Base-by-base conservation (phyloP, 2,888 invertebrate genomes). In the Alloscopus bannaensis region DNA sequence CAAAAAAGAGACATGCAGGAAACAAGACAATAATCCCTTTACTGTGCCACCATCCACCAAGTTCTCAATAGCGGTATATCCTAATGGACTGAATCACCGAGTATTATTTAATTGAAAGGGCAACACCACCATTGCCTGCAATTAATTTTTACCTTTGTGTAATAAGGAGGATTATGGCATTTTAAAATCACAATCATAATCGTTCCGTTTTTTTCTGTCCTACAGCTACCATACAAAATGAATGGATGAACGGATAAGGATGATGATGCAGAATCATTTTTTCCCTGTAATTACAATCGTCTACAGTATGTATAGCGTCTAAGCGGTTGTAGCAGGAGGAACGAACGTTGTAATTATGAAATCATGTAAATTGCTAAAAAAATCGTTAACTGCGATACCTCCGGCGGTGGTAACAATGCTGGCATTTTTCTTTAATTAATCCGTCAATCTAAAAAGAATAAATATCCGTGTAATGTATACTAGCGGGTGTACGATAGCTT, bases 391-490 rank as follows among this genome's bases (percentile, higher is more conserved):
- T 59, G 31, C 59, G 3, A n/a, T 29, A 59, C 31, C 59, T 31
- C 59, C 31, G 59, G 52, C 28, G 55, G 59, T 29, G 31, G 59
- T 59, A 29, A 16, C n/a, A 18, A n/a, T n/a, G 42, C 36, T n/a
- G 22, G 16, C 57, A 64, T 64, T 72, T 71, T 64, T 65, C 31
- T 45, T 55, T 73, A 73, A 73, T 73, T 73, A 73, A 65, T 73
- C 64, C 73, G 73, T 73, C 73, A 73, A 52, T 36, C 40, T 59
- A 29, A 59, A 18, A n/a, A n/a, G n/a, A n/a, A n/a, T n/a, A n/a
- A n/a, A n/a, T n/a, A n/a, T n/a, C n/a, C n/a, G n/a, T n/a, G n/a
- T n/a, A n/a, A n/a, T n/a, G n/a, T n/a, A n/a, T n/a, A n/a, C n/a
- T n/a, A n/a, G n/a, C n/a, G n/a, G n/a, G n/a, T n/a, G n/a, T n/a